A percentile compares a stretch with the other conserved stretches of the same genome.
Evolutionary conservation across 2,888 invertebrate genomes (phyloP).

Genomic region (Acleris sparsana): DNA sequence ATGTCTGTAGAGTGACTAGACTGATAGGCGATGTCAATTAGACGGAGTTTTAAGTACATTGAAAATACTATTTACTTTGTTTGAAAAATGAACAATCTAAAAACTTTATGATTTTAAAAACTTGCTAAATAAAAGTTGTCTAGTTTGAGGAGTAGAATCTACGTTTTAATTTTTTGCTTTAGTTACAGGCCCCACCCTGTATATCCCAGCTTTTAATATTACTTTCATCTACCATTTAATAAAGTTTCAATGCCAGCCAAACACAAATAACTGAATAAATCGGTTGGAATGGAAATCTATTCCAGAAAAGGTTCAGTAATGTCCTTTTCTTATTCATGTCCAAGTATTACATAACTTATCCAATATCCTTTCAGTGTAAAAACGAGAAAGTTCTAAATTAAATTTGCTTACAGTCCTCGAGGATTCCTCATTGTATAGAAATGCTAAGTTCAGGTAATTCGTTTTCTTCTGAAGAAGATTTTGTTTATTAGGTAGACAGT

Average conservation of each 20-base stretch:
- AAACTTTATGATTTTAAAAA: no score
- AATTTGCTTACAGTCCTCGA: slow-evolving; percentile 51
- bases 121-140: no score
- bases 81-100: no score
- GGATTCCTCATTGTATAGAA: slow-evolving; percentile 9
- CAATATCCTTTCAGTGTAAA: slow-evolving; percentile 50
- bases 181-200: no score
- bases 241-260: not conserved
- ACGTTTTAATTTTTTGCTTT: no score
- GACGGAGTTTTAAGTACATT: no score
- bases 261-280: slow-evolving; percentile 11
- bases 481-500: no score
- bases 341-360: slow-evolving; percentile 44
- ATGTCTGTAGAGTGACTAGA: no score
- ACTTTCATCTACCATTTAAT: not conserved
- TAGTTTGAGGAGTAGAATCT: no score
- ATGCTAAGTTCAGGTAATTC: not conserved
- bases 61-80: no score
- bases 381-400: slow-evolving; percentile 64
- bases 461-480: not conserved
- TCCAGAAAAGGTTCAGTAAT: slow-evolving; percentile 14
- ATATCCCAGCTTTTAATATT: not conserved
- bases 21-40: no score
- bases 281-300: slow-evolving; percentile 7
- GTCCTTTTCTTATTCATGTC: slow-evolving; percentile 34